Conservation (phyloP, 2,113 vertebrate species). For the Ibidorhyncha struthersii region DNA sequence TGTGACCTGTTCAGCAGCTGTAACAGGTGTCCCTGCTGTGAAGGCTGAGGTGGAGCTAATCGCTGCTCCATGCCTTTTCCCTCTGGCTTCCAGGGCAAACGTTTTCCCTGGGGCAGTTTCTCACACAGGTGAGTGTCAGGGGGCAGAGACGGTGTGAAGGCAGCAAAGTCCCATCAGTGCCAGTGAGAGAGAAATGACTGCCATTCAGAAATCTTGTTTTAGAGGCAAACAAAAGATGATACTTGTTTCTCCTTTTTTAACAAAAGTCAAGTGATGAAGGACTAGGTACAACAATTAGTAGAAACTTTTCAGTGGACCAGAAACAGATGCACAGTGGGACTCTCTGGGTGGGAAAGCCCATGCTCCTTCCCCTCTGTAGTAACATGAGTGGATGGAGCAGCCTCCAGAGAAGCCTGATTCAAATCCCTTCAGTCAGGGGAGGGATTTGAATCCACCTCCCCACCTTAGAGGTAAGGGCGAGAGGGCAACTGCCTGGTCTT, state of each 20-base stretch:
- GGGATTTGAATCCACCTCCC: background rate
- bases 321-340: rapidly evolving
- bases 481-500: background rate
- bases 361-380: background rate
- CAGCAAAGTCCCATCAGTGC: background rate
- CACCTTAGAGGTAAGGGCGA: background rate
- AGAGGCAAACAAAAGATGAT: background rate
- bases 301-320: background rate
- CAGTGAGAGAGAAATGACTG: background rate
- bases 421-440: background rate
- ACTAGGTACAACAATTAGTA: rapidly evolving
- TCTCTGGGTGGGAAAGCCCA: background rate
- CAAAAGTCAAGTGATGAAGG: background rate
- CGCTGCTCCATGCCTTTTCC: background rate
- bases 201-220: background rate
- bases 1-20: background rate
- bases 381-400: background rate
- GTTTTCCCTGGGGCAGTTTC: background rate
- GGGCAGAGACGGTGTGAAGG: background rate
- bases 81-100: background rate
- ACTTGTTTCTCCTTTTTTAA: background rate
- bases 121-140: background rate
- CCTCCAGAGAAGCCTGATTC: background rate
- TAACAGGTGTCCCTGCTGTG: background rate
- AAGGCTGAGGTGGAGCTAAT: background rate